Conservation (phyloP, 2,113 vertebrate genomes). For the Chauna torquata region DNA sequence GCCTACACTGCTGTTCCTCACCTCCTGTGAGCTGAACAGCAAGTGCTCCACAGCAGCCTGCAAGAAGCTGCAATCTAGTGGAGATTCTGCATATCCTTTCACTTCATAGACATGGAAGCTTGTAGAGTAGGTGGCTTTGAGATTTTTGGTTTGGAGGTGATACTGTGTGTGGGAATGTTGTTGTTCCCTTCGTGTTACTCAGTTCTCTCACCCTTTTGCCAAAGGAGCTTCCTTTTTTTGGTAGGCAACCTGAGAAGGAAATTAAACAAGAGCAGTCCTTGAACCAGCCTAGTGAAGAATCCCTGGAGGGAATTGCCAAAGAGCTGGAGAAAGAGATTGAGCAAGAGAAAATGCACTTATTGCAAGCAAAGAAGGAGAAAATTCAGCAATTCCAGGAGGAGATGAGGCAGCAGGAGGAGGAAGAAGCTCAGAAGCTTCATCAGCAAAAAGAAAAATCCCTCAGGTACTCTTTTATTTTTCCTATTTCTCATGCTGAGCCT, state of each 20-base stretch:
- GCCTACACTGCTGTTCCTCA: rapidly evolving
- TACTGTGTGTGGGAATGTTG: background rate
- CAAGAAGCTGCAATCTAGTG: background rate
- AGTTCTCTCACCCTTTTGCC: background rate
- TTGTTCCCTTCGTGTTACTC: background rate
- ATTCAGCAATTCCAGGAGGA: constrained; percentile 60
- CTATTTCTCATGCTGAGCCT: rapidly evolving
- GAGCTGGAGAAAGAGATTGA: constrained; percentile 21
- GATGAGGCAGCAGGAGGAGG: constrained; percentile 69
- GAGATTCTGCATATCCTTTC: background rate
- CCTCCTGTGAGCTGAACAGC: background rate
- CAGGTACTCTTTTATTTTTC: constrained; percentile 68
- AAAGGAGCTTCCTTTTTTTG: background rate
- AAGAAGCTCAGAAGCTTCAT: constrained; percentile 72
- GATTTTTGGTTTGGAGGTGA: background rate
- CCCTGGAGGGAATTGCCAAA: background rate
- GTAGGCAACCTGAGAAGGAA: constrained; percentile 32
- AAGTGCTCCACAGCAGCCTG: background rate
- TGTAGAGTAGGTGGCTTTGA: background rate
- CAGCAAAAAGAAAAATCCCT: constrained; percentile 79
- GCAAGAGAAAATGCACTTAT: constrained; percentile 35
- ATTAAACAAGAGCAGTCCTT: background rate
- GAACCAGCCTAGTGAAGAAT: background rate
- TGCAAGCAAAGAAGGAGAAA: constrained; percentile 49
- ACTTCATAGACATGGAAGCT: background rate